Conservation (phyloP, 2,888 invertebrate species). For the Ornithoptera priamus region DNA sequence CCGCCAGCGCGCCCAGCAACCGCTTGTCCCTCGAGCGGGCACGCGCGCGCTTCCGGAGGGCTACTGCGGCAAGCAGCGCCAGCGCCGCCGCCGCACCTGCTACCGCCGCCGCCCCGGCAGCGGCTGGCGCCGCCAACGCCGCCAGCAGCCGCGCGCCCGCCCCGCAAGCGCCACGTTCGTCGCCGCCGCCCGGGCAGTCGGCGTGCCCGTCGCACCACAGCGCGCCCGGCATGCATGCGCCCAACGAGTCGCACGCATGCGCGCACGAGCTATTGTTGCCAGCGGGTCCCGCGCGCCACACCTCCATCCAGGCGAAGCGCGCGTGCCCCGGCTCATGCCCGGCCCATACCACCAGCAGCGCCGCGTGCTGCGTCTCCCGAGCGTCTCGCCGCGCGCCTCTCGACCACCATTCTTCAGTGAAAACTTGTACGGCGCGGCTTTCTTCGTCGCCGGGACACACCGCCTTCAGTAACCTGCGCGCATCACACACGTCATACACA, state of each 20-base stretch:
- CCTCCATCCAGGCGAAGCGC: conserved; percentile 87
- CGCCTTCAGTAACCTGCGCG: conserved; percentile 77
- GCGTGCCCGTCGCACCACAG: conserved; percentile 67
- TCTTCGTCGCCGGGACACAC: conserved; percentile 87
- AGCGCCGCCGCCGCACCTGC: conserved; percentile 75
- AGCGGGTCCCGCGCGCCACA: conserved; percentile 80
- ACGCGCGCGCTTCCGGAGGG: conserved; percentile 78
- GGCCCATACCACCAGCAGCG: conserved; percentile 90
- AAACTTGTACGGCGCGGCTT: conserved; percentile 85
- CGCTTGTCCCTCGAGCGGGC: conserved; percentile 80
- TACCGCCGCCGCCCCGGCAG: conserved; percentile 59
- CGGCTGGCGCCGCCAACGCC: conserved; percentile 84
- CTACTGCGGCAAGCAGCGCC: conserved; percentile 51
- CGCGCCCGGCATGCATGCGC: conserved; percentile 87
- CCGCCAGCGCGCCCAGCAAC: conserved; percentile 79
- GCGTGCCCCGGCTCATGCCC: conserved; percentile 90
- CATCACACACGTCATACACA: not conserved
- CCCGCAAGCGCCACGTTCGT: conserved; percentile 77
- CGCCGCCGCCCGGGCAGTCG: conserved; percentile 86
- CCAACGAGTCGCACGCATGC: conserved; percentile 83
- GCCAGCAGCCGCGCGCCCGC: conserved; percentile 68
- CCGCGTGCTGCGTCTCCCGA: conserved; percentile 83
- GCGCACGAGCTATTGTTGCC: conserved; percentile 61
- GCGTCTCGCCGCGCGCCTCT: conserved; percentile 63
- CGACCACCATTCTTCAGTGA: conserved; percentile 88